Evolutionary conservation across 1,140 invertebrate genomes (phyloP).

Genomic region (Streblospio benedicti): DNA sequence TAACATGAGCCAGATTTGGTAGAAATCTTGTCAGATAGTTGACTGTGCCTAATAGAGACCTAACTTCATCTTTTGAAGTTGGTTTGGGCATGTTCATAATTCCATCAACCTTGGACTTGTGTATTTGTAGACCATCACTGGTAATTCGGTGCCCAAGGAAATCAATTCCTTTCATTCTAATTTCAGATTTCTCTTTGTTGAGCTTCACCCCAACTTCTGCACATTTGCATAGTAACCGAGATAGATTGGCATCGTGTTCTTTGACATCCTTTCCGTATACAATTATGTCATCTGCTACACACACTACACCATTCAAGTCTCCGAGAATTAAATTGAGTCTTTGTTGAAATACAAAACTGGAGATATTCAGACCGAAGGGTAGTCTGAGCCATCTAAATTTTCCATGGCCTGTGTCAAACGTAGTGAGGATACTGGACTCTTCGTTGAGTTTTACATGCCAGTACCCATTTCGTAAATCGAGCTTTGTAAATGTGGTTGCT

Average conservation of each 20-base stretch:
- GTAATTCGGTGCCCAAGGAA: slow-evolving; percentile 31
- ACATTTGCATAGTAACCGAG: slow-evolving; percentile 32
- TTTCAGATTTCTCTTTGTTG: slow-evolving; percentile 34
- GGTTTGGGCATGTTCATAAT: slow-evolving; percentile 26
- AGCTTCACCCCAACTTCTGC: slow-evolving; percentile 38
- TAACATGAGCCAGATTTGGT: slow-evolving; percentile 9
- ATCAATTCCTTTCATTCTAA: not conserved
- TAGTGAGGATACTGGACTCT: slow-evolving; percentile 2
- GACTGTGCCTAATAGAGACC: slow-evolving; percentile 25
- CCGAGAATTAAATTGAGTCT: too few species aligned
- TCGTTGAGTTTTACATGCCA: not conserved
- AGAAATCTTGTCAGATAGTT: slow-evolving; percentile 26
- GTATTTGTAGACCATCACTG: slow-evolving; percentile 37
- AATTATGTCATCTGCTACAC: slow-evolving; percentile 36
- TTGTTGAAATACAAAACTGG: too few species aligned
- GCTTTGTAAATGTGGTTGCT: too few species aligned
- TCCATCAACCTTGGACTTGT: slow-evolving; percentile 39
- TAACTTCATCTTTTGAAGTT: slow-evolving; percentile 16
- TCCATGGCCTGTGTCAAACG: slow-evolving; percentile 15
- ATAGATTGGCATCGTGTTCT: slow-evolving; percentile 2
- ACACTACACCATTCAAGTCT: slow-evolving; percentile 35
- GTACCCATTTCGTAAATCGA: too few species aligned
- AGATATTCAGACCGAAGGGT: too few species aligned
- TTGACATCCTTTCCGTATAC: not conserved
- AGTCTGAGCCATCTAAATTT: slow-evolving; percentile 21